These are phyloP conservation scores for Actenoides hombroni DNA, from an alignment of 2,113 vertebrate species.

Conservation along the genomic window DNA sequence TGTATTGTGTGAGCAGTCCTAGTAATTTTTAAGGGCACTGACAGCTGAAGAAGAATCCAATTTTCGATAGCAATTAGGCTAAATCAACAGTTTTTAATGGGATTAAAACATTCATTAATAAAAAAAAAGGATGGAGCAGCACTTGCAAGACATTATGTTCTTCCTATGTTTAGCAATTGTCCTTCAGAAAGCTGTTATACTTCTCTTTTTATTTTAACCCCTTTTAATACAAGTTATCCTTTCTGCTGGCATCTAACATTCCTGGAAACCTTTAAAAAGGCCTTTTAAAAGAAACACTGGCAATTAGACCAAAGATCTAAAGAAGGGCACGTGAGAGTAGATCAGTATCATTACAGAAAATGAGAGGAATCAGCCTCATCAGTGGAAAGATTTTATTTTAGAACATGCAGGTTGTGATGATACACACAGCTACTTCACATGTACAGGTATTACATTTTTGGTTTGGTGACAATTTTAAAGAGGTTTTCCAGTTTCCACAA, in stretches of 20 bases:
- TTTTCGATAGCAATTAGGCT: neutral
- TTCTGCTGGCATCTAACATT: neutral
- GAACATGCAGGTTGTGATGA: neutral
- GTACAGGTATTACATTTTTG: neutral
- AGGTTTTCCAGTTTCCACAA: neutral
- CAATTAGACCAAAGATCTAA: neutral
- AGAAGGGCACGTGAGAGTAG: neutral
- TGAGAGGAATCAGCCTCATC: neutral
- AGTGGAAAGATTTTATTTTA: conserved; percentile 29
- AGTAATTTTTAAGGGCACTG: neutral
- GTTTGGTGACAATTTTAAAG: neutral
- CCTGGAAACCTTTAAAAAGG: neutral
- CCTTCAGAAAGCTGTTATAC: neutral
- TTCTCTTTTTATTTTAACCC: neutral
- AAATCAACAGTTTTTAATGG: neutral
- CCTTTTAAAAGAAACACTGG: neutral
- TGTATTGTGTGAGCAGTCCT: neutral
- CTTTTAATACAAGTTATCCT: neutral
- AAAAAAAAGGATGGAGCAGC: neutral
- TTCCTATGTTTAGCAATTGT: neutral
- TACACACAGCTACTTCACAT: neutral
- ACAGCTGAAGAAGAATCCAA: neutral
- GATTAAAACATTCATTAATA: neutral
- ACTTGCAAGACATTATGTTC: neutral
- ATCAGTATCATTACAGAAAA: neutral